A percentile compares a stretch with the other conserved stretches of the same genome.
phyloP scores from a whole-genome alignment of 2,888 invertebrate genomes.

The Encarsia formosa region DNA sequence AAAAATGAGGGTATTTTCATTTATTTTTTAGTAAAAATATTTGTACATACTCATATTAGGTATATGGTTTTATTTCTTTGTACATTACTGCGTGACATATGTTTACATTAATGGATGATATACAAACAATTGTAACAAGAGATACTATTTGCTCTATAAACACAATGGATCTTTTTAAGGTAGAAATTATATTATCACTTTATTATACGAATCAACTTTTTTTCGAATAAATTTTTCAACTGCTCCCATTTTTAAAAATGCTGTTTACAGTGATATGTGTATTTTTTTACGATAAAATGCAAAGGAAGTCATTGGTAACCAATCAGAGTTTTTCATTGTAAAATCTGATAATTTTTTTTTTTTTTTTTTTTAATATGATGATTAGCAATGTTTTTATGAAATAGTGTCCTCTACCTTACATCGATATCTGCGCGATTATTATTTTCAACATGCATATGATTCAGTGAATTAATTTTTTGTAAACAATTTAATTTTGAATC shows the following conservation, averaged over 20 bases:
- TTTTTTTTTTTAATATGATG: conserved; percentile 10
- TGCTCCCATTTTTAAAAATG: conserved; percentile 6
- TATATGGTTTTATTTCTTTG: conserved; percentile 30
- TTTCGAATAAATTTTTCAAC: neutral
- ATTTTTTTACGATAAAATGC: conserved; percentile 37
- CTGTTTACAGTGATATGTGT: conserved; percentile 32
- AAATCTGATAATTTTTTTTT: neutral
- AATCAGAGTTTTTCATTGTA: too few species aligned
- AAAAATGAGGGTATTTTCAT: too few species aligned
- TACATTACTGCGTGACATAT: conserved; percentile 31
- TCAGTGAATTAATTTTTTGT: conserved; percentile 2
- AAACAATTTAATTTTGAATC: conserved; percentile 14
- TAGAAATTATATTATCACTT: conserved; percentile 15
- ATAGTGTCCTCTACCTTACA: conserved; percentile 16
- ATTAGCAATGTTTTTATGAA: conserved; percentile 16
- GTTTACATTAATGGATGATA: conserved; percentile 34
- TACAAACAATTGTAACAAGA: conserved; percentile 34
- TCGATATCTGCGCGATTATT: conserved; percentile 20
- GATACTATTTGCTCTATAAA: conserved; percentile 32
- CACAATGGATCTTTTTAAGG: conserved; percentile 27
- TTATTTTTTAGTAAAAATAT: too few species aligned
- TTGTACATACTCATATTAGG: conserved; percentile 8
- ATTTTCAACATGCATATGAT: conserved; percentile 19
- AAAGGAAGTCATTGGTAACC: conserved; percentile 32
- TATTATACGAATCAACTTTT: conserved; percentile 9